phyloP scores from a whole-genome alignment of 37 sponge, comb jelly and placozoan genomes.

The Spongilla lacustris region DNA sequence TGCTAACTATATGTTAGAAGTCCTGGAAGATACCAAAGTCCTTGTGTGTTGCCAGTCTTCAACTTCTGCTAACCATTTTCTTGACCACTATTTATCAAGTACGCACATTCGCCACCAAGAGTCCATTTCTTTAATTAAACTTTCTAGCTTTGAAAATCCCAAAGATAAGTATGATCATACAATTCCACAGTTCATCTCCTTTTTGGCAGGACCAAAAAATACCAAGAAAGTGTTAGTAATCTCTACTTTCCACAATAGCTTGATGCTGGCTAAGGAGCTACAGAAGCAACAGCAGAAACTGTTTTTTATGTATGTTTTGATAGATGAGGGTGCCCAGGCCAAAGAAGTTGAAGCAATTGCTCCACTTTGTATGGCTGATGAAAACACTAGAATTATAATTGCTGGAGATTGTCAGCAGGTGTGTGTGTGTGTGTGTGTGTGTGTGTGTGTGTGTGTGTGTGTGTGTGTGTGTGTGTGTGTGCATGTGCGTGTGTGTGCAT shows the following conservation, averaged over 20 bases:
- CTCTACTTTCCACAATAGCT: neutral
- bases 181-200: neutral
- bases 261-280: neutral
- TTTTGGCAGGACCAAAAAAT: neutral
- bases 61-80: conserved; percentile 48
- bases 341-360: conserved; percentile 62
- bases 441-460: too few relatives aligned
- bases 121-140: neutral
- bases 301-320: conserved; percentile 66
- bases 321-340: conserved; percentile 70
- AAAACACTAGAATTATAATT: conserved; percentile 53
- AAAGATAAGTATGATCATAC: neutral
- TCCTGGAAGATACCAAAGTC: neutral
- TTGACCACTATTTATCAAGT: conserved; percentile 12
- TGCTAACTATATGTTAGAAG: conserved; percentile 7
- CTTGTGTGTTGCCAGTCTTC: conserved; percentile 53
- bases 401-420: conserved; percentile 72
- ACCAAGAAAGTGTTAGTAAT: neutral
- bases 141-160: neutral
- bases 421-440: neutral
- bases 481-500: too few relatives aligned
- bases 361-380: conserved; percentile 50
- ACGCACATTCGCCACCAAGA: neutral
- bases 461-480: too few relatives aligned
- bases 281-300: neutral